Base-by-base conservation (phyloP, 2,113 vertebrate genomes). In the Sander lucioperca region DNA sequence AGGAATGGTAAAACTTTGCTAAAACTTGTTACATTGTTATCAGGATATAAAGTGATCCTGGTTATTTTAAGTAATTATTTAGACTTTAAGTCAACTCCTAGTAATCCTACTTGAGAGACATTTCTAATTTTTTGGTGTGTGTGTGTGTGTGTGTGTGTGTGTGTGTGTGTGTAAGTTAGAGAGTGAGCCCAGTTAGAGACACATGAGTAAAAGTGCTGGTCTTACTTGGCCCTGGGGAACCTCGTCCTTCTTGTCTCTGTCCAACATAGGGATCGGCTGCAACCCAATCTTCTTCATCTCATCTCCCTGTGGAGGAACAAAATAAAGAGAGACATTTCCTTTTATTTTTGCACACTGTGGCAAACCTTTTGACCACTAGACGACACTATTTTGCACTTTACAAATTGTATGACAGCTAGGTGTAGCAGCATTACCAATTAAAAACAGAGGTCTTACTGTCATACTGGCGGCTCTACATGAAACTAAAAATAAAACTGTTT, bases 241-340 rank as follows among this genome's bases (percentile, higher is more conserved):
- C 90, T 99, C 97, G 45, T 97, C 95, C 83, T 96, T 96, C 88
- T 99, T 99, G 89, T 99, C 98, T 94, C 98, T 94, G 95, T 99
- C 98, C 98, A 99, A 99, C 98, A 99, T 99, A 0, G 97, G 96
- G 51, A 99, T 99, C 1, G 98, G 98, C 23, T 99, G 97, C 71
- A 98, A 96, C 54, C 98, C 98, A n/a, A 97, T 93, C 92, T 99
- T 99, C 93, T 99, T 99, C 98, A 99, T 98, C 89, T 99, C 98
- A 85, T 99, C 98, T 0, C 98, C 98, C 98, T 99, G 81, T 18
- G 79, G 47, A 57, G 45, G 54, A 77, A 56, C 16, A 54, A 53
- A 57, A 54, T 1, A 78, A 80, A 47, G 30, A 59, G 3, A 84
- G 27, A 74, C n/a, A 21, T 3, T 16, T 19, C 13, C 1, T 65